Evolutionary conservation across 2,797 vertebrate genomes (phyloP), one percentile per base, ranked within the genome.

Genomic region (Pelobates cultripes): DNA sequence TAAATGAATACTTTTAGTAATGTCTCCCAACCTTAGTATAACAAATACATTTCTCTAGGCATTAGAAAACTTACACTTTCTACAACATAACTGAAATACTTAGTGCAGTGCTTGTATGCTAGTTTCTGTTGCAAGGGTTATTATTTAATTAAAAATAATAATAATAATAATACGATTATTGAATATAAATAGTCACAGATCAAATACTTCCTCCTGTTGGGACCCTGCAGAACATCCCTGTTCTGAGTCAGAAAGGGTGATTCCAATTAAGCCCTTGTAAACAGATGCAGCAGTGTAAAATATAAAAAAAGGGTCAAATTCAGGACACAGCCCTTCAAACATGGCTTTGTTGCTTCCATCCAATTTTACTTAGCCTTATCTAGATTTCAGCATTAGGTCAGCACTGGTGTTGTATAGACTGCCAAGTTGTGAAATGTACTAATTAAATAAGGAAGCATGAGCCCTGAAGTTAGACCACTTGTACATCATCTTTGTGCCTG

Each of bases 361-460:
- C 79, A 70, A 43, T 70, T 70, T 75, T 63, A 57, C 66, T 17
- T 43, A 51, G 57, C 51, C 66, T 80, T 74, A 68, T 75, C 71
- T 70, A 42, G 12, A 75, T 53, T 70, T 69, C 66, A 70, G 66
- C 73, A 75, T 70, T 55, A 76, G 79, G 79, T 81, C 73, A 76
- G 61, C 64, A 70, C 79, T 81, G 73, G 73, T 81, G 78, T 80
- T 80, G 73, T 70, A 70, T 70, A 75, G 73, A 64, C 79, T 81
- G 79, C 73, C 79, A 81, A 81, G 66, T 73, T 67, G 77, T 72
- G 57, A 87, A 87, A 85, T 73, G 57, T 73, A 68, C 74, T 85
- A 79, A 86, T 84, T 85, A 84, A 88, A 80, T 75, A 78, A 85
- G 85, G 85, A 86, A 85, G 73, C 17, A 84, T 12, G 47, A 73